Evolutionary conservation across 1,140 invertebrate species (phyloP), one percentile per base, ranked within the genome.

Genomic region (Aphelinus atriplicis): DNA sequence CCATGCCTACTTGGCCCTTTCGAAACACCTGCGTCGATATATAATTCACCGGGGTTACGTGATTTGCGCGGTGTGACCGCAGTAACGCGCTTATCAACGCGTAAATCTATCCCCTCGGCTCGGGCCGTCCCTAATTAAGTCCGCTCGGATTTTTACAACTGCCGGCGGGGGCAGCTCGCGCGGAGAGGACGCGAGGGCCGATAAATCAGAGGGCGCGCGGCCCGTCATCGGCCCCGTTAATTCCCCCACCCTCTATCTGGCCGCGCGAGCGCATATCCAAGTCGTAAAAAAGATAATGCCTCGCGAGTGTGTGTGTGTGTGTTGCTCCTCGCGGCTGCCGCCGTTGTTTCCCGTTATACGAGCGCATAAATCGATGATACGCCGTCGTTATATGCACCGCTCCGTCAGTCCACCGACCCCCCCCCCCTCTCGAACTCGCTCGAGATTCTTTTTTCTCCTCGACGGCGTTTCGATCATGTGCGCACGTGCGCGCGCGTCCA

Each of bases 31-130:
- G 0, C 26, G 26, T 26, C 26, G 26, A 26, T 26, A 26, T 26
- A 26, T 26, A 78, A 78, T 77, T 78, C 78, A 78, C 60, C 65
- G 72, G 70, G 77, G 76, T 80, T 78, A 80, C 79, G 77, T 78
- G 75, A 78, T 75, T 26, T 26, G 26, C 26, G 26, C 26, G 26
- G 26, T 26, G 26, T 26, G 26, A 26, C 26, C 26, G 26, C 26
- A 26, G 26, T 26, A 26, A 26, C 26, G 26, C 26, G 26, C 26
- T 26, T 26, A 26, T 26, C 26, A 26, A 26, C 26, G 26, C 26
- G 26, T 26, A 26, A 26, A 26, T 26, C 26, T 26, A 26, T 26
- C 26, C 26, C 26, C 26, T 26, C 26, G 26, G 26, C 26, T 26
- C 26, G 26, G 26, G 26, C 26, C 26, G 26, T 26, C 26, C 26